These are phyloP conservation scores for Nansenia antarctica DNA, from an alignment of 2,113 vertebrate species.

Conservation along the genomic window DNA sequence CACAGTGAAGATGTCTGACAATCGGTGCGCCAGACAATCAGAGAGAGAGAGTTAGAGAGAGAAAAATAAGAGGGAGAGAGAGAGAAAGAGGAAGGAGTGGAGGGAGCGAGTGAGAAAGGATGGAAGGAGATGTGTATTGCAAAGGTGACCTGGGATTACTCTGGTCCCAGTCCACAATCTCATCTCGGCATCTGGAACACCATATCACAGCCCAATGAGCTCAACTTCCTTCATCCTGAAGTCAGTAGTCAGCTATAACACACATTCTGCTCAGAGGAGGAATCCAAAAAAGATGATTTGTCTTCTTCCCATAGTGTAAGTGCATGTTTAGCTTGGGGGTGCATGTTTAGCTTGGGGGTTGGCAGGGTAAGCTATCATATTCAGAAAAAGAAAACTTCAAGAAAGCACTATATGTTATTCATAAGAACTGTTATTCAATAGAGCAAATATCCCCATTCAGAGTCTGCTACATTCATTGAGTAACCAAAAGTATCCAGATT, in stretches of 20 bases:
- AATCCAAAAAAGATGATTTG: constrained; percentile 18
- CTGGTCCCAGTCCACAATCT: constrained; percentile 56
- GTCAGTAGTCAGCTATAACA: constrained; percentile 37
- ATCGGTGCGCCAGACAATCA: too few species aligned
- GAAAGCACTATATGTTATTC: too few species aligned
- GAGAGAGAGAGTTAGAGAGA: not conserved
- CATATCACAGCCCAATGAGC: constrained; percentile 50
- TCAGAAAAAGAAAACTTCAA: too few species aligned
- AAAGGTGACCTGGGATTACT: constrained; percentile 71
- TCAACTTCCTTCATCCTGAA: constrained; percentile 45
- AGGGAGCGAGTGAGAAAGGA: constrained; percentile 4
- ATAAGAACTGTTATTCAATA: too few species aligned
- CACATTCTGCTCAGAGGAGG: constrained; percentile 39
- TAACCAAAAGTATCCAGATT: too few species aligned
- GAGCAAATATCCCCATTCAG: too few species aligned
- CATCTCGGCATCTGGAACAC: constrained; percentile 56
- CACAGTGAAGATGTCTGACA: too few species aligned
- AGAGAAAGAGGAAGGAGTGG: constrained; percentile 11
- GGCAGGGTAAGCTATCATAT: too few species aligned
- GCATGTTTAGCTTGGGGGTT: too few species aligned
- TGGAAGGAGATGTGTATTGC: constrained; percentile 21
- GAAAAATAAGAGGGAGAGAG: not conserved
- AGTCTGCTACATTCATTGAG: too few species aligned
- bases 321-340: too few species aligned
- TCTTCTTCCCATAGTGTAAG: too few species aligned